These are phyloP conservation scores for Clusia tigrina DNA, from an alignment of 2,888 invertebrate species.

Conservation along the genomic window DNA sequence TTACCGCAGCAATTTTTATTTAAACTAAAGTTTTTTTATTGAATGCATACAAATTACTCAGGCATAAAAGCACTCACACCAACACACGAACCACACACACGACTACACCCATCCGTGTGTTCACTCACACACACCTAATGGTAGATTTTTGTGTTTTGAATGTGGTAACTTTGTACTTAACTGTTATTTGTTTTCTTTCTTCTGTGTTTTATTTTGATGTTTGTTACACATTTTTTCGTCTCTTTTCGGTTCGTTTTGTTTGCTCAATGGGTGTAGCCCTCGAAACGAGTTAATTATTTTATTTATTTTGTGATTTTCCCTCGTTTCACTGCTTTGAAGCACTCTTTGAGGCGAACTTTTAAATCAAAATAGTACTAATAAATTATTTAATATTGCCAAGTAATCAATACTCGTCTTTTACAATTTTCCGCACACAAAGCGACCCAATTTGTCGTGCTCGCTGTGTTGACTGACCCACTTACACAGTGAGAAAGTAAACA, in stretches of 20 bases:
- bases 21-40: background rate
- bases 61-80: background rate
- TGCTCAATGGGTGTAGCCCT: slow-evolving; percentile 6
- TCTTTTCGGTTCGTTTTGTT: background rate
- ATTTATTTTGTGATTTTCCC: background rate
- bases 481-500: background rate
- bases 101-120: background rate
- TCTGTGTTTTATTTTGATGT: background rate
- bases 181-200: background rate
- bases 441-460: background rate
- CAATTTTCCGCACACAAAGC: too few relatives aligned
- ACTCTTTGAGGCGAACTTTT: too few relatives aligned
- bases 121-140: too few relatives aligned
- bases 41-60: background rate
- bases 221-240: background rate
- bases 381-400: too few relatives aligned
- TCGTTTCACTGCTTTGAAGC: too few relatives aligned
- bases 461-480: background rate
- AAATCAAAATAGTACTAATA: too few relatives aligned
- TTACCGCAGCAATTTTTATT: background rate
- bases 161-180: background rate
- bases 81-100: background rate
- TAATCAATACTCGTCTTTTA: too few relatives aligned
- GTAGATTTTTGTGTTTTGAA: too few relatives aligned
- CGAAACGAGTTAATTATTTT: slow-evolving; percentile 2